A percentile compares a stretch with the other conserved stretches of the same genome.
These are phyloP conservation scores for Calyptomena viridis DNA, from an alignment of 2,113 vertebrate genomes.

Conservation along the genomic window DNA sequence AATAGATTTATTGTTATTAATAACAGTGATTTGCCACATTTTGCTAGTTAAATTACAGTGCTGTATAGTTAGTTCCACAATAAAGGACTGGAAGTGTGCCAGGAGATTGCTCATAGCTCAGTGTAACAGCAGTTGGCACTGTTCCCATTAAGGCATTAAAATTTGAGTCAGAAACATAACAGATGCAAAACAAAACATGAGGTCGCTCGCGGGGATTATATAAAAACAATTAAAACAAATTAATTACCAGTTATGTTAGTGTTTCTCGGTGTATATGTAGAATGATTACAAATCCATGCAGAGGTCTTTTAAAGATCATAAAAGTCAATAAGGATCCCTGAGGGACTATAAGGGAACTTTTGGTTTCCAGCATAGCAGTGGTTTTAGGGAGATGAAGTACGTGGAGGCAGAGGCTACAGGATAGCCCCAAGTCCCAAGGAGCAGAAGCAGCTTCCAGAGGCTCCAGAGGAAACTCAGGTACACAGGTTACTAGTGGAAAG, in stretches of 20 bases:
- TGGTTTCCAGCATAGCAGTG: background rate
- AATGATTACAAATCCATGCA: constrained; percentile 45
- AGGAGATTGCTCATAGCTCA: constrained; percentile 69
- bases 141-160: constrained; percentile 73
- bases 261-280: constrained; percentile 13
- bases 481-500: background rate
- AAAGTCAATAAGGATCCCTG: constrained; percentile 22
- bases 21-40: constrained; percentile 73
- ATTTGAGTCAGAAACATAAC: constrained; percentile 73
- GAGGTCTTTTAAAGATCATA: constrained; percentile 49
- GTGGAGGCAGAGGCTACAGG: background rate
- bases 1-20: constrained; percentile 73
- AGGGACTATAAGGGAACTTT: background rate
- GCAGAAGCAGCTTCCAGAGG: background rate
- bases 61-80: constrained; percentile 71
- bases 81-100: constrained; percentile 64
- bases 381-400: background rate
- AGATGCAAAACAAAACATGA: constrained; percentile 74
- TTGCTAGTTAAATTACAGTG: constrained; percentile 74
- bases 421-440: background rate
- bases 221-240: constrained; percentile 76
- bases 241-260: constrained; percentile 71
- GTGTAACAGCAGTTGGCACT: constrained; percentile 64
- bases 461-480: background rate
- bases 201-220: constrained; percentile 69